Conservation (phyloP, 2,797 vertebrate genomes). For the Emydoidea blandingii region DNA sequence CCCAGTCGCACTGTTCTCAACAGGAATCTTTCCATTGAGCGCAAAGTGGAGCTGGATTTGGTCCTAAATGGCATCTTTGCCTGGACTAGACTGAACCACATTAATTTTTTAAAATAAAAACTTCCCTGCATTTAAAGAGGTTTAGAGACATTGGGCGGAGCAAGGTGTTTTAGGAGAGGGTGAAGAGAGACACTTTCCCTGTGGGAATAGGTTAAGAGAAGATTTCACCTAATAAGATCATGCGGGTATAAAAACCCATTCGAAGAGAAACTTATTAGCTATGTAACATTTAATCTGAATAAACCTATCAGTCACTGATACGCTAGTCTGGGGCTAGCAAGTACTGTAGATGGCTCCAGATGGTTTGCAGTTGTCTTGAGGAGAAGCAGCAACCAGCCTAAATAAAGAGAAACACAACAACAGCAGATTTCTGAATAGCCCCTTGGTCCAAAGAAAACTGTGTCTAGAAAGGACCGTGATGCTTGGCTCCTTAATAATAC, state of each 20-base stretch:
- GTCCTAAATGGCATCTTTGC: neutral
- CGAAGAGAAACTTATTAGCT: neutral
- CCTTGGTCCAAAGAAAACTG: fast-evolving
- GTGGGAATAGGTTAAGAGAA: neutral
- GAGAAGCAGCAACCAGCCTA: neutral
- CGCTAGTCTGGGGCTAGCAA: neutral
- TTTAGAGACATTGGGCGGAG: neutral
- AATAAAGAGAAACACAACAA: neutral
- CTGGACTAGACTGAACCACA: neutral
- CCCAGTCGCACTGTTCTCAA: neutral
- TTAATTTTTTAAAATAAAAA: neutral
- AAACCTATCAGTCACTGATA: neutral
- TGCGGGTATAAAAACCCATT: neutral
- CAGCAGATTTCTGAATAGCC: neutral
- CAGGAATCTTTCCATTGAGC: neutral
- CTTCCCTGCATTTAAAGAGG: neutral
- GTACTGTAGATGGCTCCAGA: neutral
- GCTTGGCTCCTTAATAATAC: neutral
- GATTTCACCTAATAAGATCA: neutral
- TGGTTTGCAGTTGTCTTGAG: neutral
- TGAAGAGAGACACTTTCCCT: too few relatives aligned
- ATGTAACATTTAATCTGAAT: neutral
- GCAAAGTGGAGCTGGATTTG: neutral
- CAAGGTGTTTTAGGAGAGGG: neutral
- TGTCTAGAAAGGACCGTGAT: neutral